Evolutionary conservation across 2,113 vertebrate genomes (phyloP), one percentile per base, ranked within the genome.

Genomic region (Zapornia atra): DNA sequence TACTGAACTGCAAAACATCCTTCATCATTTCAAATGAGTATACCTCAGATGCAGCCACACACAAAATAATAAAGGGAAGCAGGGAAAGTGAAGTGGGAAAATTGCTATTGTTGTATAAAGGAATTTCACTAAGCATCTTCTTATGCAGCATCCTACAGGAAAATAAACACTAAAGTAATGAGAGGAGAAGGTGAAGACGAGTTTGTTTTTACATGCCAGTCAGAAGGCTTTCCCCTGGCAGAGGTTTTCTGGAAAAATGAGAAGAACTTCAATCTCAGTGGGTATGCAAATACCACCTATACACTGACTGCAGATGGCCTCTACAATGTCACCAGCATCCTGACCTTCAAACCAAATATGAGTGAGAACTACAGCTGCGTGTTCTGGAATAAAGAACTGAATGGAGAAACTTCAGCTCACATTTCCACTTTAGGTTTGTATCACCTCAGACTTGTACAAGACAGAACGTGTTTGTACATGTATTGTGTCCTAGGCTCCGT

Each of bases 151-250:
- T 56, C 97, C 73, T 98, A 98, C 82, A 97, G 90, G 88, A 96
- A 19, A 82, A 98, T 98, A 96, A 91, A 92, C 26, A 95, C 88
- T n/a, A 69, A 53, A 28, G 29, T 92, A 65, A 56, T 76, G 22
- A 92, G 76, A 87, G 72, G 95, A 81, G 65, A 85, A 83, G 90
- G 63, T 36, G 96, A 96, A 91, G 94, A 95, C 13, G 94, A 95
- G 22, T 69, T 97, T 50, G 56, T 97, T 92, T 96, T 99, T 21
- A 98, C 85, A 46, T 99, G 99, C 75, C 96, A 98, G 90, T 98
- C 98, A 73, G 94, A 98, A 84, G 99, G 98, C 12, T 99, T 98
- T 82, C 98, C 99, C 4, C 26, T 96, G 60, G 97, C 99, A 14
- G 53, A 96, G 7, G 98, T 99, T 10, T 86, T 53, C 70, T 99